These are phyloP conservation scores for Dendrocincla fuliginosa DNA, from an alignment of 2,797 vertebrate genomes.

Conservation along the genomic window DNA sequence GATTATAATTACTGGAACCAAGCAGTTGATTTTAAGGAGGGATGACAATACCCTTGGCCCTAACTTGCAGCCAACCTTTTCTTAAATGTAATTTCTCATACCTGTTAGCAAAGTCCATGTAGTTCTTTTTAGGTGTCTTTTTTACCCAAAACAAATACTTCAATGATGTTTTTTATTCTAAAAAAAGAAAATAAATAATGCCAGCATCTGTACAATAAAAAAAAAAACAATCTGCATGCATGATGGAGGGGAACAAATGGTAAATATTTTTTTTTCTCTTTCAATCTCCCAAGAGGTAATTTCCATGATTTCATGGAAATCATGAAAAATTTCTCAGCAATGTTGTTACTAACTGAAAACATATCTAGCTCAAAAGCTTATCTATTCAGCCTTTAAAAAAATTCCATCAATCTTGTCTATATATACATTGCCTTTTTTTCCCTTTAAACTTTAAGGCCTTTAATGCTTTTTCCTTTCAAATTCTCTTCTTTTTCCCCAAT, in stretches of 20 bases:
- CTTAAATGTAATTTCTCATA: constrained; percentile 30
- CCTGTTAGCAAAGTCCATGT: constrained; percentile 4
- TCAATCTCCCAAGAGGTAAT: neutral
- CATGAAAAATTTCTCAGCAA: neutral
- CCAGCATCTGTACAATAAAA: neutral
- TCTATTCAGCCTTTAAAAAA: neutral
- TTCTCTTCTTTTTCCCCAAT: neutral
- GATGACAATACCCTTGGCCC: neutral
- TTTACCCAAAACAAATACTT: constrained; percentile 38
- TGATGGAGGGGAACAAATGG: neutral
- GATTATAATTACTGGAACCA: neutral
- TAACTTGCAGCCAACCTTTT: neutral
- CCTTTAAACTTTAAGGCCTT: neutral
- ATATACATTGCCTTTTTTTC: neutral
- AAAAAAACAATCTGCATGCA: neutral
- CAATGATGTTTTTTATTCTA: constrained; percentile 22
- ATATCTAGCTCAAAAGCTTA: neutral
- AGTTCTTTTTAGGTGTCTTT: constrained; percentile 44
- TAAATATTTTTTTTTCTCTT: neutral
- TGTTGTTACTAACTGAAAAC: neutral
- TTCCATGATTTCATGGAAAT: no score
- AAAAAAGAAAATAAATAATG: constrained; percentile 47
- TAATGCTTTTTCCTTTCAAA: neutral
- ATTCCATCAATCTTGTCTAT: neutral
- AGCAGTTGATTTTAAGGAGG: neutral